Percentiles rank a stretch among this genome's conserved stretches.
These are phyloP conservation scores for Typhlichthys subterraneus DNA, from an alignment of 2,797 vertebrate genomes.

Conservation along the genomic window DNA sequence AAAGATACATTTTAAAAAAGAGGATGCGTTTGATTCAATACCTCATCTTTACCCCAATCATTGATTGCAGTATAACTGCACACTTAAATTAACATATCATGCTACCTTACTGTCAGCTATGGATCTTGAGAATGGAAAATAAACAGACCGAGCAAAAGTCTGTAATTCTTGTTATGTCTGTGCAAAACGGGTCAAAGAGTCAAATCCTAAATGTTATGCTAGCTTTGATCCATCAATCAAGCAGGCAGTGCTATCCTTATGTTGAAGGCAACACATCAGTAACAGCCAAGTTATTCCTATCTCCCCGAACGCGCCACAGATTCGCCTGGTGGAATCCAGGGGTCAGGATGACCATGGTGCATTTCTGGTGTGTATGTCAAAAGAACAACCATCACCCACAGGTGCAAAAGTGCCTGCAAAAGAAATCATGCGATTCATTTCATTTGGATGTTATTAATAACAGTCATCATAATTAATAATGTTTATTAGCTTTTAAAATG, in stretches of 20 bases:
- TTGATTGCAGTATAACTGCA: slow-evolving; percentile 41
- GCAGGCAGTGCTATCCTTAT: slow-evolving; percentile 55
- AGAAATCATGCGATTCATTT: slow-evolving; percentile 25
- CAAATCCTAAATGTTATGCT: slow-evolving; percentile 38
- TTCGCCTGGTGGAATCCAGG: too few species aligned
- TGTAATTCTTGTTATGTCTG: slow-evolving; percentile 60
- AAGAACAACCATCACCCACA: slow-evolving; percentile 98
- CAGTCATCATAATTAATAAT: background rate
- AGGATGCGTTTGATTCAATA: slow-evolving; percentile 42
- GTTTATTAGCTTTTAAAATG: background rate
- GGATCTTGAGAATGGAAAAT: slow-evolving; percentile 33
- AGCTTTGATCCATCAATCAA: slow-evolving; percentile 41
- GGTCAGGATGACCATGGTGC: slow-evolving; percentile 81
- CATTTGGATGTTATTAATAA: background rate
- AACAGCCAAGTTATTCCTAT: slow-evolving; percentile 54
- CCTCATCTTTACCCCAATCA: slow-evolving; percentile 42
- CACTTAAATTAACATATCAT: slow-evolving; percentile 42
- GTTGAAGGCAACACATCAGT: slow-evolving; percentile 30
- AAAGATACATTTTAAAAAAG: slow-evolving; percentile 40
- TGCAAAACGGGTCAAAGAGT: slow-evolving; percentile 69
- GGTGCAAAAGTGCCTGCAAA: slow-evolving; percentile 88
- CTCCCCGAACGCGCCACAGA: slow-evolving; percentile 61
- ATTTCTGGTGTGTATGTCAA: slow-evolving; percentile 97
- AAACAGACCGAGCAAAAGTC: slow-evolving; percentile 40
- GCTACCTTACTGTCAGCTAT: slow-evolving; percentile 18